Evolutionary conservation across 2,888 invertebrate species (phyloP).

Genomic region (Myopa tessellatipennis): DNA sequence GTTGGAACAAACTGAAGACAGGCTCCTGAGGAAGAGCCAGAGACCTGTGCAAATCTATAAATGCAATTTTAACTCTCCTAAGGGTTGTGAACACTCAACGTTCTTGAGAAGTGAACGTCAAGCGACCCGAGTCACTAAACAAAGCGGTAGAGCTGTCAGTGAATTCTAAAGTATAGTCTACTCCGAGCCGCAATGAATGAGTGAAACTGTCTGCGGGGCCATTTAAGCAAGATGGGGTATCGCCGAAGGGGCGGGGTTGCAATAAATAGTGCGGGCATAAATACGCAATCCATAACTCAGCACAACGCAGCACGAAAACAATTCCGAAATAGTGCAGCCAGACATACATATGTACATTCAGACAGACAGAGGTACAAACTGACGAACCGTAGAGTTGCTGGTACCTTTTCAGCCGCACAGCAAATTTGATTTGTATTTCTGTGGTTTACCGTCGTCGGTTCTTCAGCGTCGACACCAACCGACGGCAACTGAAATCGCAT

Average conservation of each 20-base stretch:
- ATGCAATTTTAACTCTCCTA: slow-evolving; percentile 8
- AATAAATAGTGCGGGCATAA: slow-evolving; percentile 34
- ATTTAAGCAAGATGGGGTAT: not conserved
- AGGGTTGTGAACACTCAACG: slow-evolving; percentile 15
- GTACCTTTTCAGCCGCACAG: slow-evolving; percentile 52
- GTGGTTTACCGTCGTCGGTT: slow-evolving; percentile 57
- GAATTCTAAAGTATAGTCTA: not conserved
- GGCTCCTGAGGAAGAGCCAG: not conserved
- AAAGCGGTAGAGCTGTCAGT: not conserved
- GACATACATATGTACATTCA: not conserved
- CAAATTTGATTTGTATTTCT: slow-evolving; percentile 66
- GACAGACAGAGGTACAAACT: not conserved
- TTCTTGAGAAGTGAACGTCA: slow-evolving; percentile 3
- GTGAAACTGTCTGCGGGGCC: not conserved
- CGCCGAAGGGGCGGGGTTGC: not conserved
- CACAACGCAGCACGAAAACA: not conserved
- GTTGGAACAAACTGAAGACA: not conserved
- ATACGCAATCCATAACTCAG: slow-evolving; percentile 36
- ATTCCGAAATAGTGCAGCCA: slow-evolving; percentile 2
- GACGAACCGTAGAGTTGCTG: slow-evolving; percentile 7
- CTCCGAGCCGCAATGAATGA: not conserved
- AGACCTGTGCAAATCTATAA: not conserved
- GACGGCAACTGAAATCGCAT: not conserved
- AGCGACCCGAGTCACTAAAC: not conserved
- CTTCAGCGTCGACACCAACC: slow-evolving; percentile 34